A percentile compares a stretch with the other conserved stretches of the same genome.
phyloP scores from a whole-genome alignment of 2,797 vertebrate genomes.

The Staurois parvus region DNA sequence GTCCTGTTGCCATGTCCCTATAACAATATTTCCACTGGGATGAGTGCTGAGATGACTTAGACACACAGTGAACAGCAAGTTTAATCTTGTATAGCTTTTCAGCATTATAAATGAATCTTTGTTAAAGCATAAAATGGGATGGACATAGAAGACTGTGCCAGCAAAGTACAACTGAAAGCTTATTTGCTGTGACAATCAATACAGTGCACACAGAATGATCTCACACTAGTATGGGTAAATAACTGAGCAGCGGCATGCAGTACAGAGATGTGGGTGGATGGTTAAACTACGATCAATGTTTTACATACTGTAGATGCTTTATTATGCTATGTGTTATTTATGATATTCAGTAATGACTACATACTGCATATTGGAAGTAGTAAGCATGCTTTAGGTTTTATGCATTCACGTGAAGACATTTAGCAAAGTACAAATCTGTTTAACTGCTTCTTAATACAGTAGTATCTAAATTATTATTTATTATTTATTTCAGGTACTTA shows the following conservation, averaged over 20 bases:
- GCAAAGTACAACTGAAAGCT: not conserved
- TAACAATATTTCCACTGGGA: conserved; percentile 15
- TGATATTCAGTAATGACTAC: not conserved
- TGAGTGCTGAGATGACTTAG: conserved; percentile 23
- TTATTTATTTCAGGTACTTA: too few species aligned
- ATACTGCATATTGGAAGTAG: not conserved
- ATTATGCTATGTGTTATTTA: not conserved
- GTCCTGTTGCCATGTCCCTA: not conserved
- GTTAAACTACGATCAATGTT: not conserved
- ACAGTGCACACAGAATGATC: not conserved
- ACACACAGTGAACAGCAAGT: conserved; percentile 34
- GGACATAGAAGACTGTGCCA: conserved; percentile 8
- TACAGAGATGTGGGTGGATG: not conserved
- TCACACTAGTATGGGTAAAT: not conserved
- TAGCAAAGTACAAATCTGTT: too few species aligned
- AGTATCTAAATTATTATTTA: too few species aligned
- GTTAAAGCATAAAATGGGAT: conserved; percentile 17
- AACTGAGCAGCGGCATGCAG: not conserved
- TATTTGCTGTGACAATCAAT: not conserved
- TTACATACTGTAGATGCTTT: too few species aligned
- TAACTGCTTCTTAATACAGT: too few species aligned
- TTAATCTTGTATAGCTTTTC: conserved; percentile 26
- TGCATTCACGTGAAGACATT: too few species aligned
- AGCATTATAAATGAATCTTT: conserved; percentile 23
- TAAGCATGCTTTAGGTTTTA: too few species aligned